phyloP scores from a whole-genome alignment of 2,888 invertebrate genomes.

The Bugulina stolonifera region DNA sequence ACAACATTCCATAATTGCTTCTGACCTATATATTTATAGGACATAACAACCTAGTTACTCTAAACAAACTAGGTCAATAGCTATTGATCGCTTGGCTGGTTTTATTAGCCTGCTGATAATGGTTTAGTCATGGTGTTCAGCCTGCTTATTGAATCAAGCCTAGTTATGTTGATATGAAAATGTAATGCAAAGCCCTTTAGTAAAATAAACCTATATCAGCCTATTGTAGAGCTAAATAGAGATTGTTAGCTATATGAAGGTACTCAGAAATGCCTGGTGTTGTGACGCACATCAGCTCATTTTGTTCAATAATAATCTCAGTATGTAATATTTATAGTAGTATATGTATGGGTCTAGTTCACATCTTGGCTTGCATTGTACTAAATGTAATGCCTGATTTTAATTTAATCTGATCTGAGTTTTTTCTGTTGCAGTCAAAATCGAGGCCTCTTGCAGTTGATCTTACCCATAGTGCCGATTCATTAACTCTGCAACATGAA shows the following conservation, averaged over 20 bases:
- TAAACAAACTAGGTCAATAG: conserved; percentile 14
- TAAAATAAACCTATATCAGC: not conserved
- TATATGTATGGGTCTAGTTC: too few relatives aligned
- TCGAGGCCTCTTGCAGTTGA: not conserved
- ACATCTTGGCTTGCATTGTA: too few relatives aligned
- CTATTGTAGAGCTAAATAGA: not conserved
- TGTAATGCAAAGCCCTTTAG: not conserved
- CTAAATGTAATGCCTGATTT: too few relatives aligned
- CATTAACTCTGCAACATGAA: not conserved
- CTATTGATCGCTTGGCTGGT: conserved; percentile 24
- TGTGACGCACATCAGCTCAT: not conserved
- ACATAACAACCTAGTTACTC: conserved; percentile 1
- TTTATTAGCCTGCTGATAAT: conserved; percentile 15
- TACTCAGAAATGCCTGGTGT: not conserved
- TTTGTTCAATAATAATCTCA: not conserved
- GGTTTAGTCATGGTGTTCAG: conserved; percentile 3
- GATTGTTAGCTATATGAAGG: not conserved
- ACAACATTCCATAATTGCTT: conserved; percentile 10
- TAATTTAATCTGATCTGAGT: too few relatives aligned
- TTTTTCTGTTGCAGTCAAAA: not conserved
- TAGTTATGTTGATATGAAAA: not conserved
- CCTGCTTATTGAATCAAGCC: not conserved
- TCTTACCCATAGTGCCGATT: not conserved
- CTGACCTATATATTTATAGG: conserved; percentile 4
- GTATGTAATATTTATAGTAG: not conserved